These are phyloP conservation scores for Pseudotriccus pelzelni DNA, from an alignment of 2,797 vertebrate species.

Conservation along the genomic window DNA sequence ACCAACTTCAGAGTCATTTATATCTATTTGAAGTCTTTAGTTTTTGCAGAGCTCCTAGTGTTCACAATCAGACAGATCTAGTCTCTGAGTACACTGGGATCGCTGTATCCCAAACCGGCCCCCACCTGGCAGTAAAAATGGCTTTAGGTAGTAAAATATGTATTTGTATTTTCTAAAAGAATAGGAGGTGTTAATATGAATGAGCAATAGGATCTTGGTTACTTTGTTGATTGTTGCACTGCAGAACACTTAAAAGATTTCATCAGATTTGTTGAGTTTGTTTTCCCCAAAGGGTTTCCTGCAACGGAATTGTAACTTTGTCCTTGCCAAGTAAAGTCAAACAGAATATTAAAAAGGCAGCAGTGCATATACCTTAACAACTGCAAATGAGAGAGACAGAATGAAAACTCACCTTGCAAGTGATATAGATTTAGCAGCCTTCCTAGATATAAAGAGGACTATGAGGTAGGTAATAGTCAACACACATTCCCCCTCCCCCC, in stretches of 20 bases:
- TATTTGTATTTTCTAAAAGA: background rate
- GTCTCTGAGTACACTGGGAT: background rate
- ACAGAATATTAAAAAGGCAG: background rate
- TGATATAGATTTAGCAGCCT: background rate
- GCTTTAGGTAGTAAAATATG: background rate
- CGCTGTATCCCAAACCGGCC: background rate
- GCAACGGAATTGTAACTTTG: background rate
- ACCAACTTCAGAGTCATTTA: background rate
- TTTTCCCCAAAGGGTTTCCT: background rate
- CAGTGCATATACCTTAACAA: background rate
- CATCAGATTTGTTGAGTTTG: background rate
- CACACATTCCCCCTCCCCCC: rapidly evolving
- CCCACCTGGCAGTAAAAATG: background rate
- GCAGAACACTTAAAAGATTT: background rate
- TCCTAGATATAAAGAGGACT: background rate
- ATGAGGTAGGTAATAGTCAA: background rate
- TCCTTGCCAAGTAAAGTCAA: conserved; percentile 33
- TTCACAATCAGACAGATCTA: background rate
- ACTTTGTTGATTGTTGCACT: background rate
- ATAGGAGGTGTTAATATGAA: background rate
- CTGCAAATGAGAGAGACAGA: background rate
- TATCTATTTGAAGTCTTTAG: background rate
- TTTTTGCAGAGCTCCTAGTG: background rate
- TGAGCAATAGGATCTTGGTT: background rate
- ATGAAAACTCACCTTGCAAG: background rate